Conservation (phyloP, 1,140 invertebrate genomes). For the Meloidogyne floridensis region DNA sequence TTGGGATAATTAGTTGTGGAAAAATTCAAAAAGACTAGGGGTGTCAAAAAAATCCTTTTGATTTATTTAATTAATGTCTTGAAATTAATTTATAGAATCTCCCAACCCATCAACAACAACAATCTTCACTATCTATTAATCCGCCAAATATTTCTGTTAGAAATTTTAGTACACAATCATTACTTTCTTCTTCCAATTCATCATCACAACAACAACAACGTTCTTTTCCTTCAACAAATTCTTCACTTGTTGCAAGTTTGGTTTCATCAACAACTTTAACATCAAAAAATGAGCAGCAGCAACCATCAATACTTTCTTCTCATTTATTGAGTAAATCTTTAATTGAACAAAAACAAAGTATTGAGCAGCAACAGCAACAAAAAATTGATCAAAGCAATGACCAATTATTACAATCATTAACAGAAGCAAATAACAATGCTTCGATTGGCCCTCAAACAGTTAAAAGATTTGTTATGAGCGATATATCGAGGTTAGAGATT, state of each 20-base stretch:
- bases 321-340: conserved; percentile 14
- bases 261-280: neutral
- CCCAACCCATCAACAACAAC: neutral
- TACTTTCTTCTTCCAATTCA: conserved; percentile 5
- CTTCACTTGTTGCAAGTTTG: conserved; percentile 14
- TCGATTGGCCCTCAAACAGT: neutral
- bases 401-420: neutral
- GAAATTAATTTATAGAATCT: neutral
- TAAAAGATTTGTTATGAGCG: conserved; percentile 16
- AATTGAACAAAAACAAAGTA: neutral
- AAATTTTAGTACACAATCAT: conserved; percentile 1
- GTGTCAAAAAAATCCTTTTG: too few species aligned
- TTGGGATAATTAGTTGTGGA: too few species aligned
- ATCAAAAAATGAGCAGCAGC: neutral
- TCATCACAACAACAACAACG: neutral
- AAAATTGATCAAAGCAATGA: neutral
- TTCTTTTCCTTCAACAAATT: neutral
- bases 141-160: neutral
- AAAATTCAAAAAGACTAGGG: too few species aligned
- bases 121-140: neutral
- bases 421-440: neutral
- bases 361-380: neutral
- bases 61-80: neutral
- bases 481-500: conserved; percentile 20
- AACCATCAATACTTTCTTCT: neutral